phyloP scores from a whole-genome alignment of 30 jellyfish, hydroid and myxozoan genomes.

The Chrysaora quinquecirrha region DNA sequence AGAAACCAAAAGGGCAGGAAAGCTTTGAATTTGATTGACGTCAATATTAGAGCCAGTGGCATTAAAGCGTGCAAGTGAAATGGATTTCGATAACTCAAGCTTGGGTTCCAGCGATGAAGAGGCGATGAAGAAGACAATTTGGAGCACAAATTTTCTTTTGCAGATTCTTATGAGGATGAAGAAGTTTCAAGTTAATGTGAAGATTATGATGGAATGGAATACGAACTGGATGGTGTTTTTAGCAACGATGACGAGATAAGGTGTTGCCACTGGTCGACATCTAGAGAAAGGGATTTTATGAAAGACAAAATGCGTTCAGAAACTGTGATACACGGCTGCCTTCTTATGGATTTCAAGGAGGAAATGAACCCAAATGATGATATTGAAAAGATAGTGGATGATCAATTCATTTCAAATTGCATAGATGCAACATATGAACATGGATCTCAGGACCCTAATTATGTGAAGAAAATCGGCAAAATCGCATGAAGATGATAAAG shows the following conservation, averaged over 20 bases:
- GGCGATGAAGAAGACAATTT: too few relatives aligned
- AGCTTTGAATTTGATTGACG: too few relatives aligned
- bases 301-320: background rate
- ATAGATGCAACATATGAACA: background rate
- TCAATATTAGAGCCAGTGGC: too few relatives aligned
- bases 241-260: background rate
- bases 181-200: background rate
- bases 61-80: too few relatives aligned
- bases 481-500: background rate
- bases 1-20: too few relatives aligned
- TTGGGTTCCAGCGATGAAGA: too few relatives aligned
- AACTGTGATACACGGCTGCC: background rate
- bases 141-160: too few relatives aligned
- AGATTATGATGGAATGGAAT: background rate
- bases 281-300: background rate
- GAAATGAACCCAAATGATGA: background rate
- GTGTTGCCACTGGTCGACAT: background rate
- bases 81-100: too few relatives aligned
- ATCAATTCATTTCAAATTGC: background rate
- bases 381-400: background rate
- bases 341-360: background rate
- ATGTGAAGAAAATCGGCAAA: background rate
- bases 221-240: background rate
- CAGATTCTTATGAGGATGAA: background rate
- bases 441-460: background rate